Base-by-base conservation (phyloP, 2,888 invertebrate species). In the Girardia tigrina region DNA sequence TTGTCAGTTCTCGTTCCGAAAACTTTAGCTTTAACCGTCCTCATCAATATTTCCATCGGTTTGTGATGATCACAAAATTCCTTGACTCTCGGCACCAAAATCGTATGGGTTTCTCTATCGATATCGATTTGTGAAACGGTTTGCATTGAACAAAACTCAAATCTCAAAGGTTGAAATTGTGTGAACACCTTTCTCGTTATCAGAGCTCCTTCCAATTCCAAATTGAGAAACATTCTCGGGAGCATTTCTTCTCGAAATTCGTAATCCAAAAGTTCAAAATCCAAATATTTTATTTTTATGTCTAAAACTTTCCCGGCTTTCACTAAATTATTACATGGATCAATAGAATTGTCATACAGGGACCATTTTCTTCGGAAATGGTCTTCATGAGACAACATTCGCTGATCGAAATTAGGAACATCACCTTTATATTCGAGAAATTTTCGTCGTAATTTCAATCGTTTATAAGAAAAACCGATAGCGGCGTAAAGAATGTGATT, bases 1-100 rank as follows among this genome's bases (percentile, higher is more conserved):
- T 56, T 56, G 23, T 56, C 56, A 12, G 56, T 56, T 56, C 56
- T 56, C 8, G n/a, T 16, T 6, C 56, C 56, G 23, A 56, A 56
- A n/a, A 56, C 2, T 56, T 56, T 56, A 20, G 56, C 56, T 56
- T 56, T 56, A 8, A 56, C 56, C n/a, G 56, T n/a, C 23, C 23
- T 56, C n/a, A 56, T 20, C 23, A 56, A 56, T 56, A 56, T 56
- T 56, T 56, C 56, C 4, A 23, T 56, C 4, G 56, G 56, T 56
- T 56, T 56, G 23, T 56, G 56, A 29, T 72, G 73, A 29, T 72
- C 73, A 72, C 73, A 72, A 26, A 20, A 36, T 72, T 72, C 73
- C 23, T 20, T 2, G 27, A 36, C 36, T 8, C 73, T 1, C 2
- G 73, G 73, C 16, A 36, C 73, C 2, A 29, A 20, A 4, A 29